phyloP scores from a whole-genome alignment of 2,113 vertebrate species.

The Syngnathus scovelli region DNA sequence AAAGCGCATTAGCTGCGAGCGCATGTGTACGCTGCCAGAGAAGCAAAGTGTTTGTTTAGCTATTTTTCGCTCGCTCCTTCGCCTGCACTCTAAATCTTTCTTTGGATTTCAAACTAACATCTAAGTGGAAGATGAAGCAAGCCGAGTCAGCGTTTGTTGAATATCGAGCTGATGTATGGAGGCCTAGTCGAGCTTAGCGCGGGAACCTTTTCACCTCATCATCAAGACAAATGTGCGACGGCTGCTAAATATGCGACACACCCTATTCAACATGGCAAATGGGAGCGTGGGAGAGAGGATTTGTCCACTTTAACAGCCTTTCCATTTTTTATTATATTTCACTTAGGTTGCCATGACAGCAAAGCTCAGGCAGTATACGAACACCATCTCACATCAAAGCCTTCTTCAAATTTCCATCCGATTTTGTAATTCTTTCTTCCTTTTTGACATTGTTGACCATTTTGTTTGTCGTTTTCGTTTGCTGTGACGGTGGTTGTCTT shows the following conservation, averaged over 20 bases:
- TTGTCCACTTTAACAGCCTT: not conserved
- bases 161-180: not conserved
- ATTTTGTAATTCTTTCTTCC: not conserved
- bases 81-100: conserved; percentile 18
- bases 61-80: conserved; percentile 12
- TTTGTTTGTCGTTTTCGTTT: not conserved
- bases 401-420: not conserved
- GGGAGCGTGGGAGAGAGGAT: not conserved
- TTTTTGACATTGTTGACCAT: not conserved
- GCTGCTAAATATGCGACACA: not conserved
- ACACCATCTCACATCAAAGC: not conserved
- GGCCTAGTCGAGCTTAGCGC: not conserved
- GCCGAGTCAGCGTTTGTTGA: not conserved
- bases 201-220: not conserved
- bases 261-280: not conserved
- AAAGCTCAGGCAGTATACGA: not conserved
- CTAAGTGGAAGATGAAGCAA: not conserved
- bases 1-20: conserved; percentile 32
- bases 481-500: no score
- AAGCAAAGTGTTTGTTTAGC: conserved; percentile 35
- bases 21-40: conserved; percentile 12
- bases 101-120: conserved; percentile 23
- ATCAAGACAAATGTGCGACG: not conserved
- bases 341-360: not conserved
- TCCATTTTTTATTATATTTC: not conserved